Evolutionary conservation across 1,140 invertebrate genomes (phyloP).

Genomic region (Drosophila kohkoa): DNA sequence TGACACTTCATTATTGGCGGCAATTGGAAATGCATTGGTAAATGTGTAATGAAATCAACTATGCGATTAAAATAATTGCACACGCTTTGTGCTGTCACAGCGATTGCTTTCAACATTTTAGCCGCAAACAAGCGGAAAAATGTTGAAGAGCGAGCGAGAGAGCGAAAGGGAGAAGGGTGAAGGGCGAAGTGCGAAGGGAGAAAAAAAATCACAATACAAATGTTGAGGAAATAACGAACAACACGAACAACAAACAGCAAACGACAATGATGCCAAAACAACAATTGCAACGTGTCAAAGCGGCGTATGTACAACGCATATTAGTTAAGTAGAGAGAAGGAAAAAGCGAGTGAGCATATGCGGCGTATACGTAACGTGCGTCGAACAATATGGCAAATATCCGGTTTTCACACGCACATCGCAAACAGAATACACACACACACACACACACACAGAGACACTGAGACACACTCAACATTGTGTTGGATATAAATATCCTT

Average conservation of each 20-base stretch:
- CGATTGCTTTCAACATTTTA: slow-evolving; percentile 5
- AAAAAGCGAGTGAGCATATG: slow-evolving; percentile 22
- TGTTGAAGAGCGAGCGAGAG: neutral
- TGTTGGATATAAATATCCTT: neutral
- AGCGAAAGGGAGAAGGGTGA: neutral
- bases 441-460: neutral
- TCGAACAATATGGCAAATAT: slow-evolving; percentile 62
- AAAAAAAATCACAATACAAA: slow-evolving; percentile 51
- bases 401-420: slow-evolving; percentile 51
- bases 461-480: neutral
- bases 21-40: slow-evolving; percentile 9
- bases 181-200: neutral
- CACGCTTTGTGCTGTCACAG: slow-evolving; percentile 11
- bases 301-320: slow-evolving; percentile 52
- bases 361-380: slow-evolving; percentile 61
- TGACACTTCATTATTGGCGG: neutral
- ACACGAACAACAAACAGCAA: slow-evolving; percentile 5
- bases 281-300: slow-evolving; percentile 73
- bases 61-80: slow-evolving; percentile 24
- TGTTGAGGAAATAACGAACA: slow-evolving; percentile 28
- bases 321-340: slow-evolving; percentile 58
- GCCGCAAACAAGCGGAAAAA: neutral
- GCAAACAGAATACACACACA: slow-evolving; percentile 15
- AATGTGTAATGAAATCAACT: slow-evolving; percentile 11
- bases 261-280: slow-evolving; percentile 33